A percentile compares a stretch with the other conserved stretches of the same genome.
These are phyloP conservation scores for Heliopora coerulea DNA, from an alignment of 92 coral and sea anemone species.

Conservation along the genomic window DNA sequence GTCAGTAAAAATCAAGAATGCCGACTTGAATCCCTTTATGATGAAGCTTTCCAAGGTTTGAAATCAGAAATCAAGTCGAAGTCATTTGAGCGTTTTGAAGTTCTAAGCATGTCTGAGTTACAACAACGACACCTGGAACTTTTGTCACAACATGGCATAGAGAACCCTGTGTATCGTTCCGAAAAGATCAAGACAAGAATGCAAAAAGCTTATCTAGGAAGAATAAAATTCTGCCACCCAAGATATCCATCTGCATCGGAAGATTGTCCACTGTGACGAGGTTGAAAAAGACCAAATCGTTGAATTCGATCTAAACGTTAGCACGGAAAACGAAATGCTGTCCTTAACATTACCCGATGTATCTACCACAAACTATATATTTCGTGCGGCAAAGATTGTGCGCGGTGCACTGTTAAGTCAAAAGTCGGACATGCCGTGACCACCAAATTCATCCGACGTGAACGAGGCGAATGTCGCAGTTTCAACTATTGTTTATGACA, in stretches of 20 bases:
- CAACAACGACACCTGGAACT: constrained; percentile 42
- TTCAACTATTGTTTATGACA: constrained; percentile 60
- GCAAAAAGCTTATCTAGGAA: constrained; percentile 52
- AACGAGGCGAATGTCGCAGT: constrained; percentile 49
- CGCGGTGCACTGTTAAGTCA: constrained; percentile 49
- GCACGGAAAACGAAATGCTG: constrained; percentile 31
- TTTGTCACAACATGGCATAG: constrained; percentile 33
- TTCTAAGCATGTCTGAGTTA: constrained; percentile 43
- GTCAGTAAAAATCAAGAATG: constrained; percentile 44
- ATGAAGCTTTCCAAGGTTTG: constrained; percentile 45
- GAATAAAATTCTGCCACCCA: constrained; percentile 58
- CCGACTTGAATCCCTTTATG: constrained; percentile 43
- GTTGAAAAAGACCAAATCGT: constrained; percentile 48
- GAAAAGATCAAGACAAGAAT: constrained; percentile 58
- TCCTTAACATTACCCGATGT: constrained; percentile 20
- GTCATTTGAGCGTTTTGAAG: constrained; percentile 41
- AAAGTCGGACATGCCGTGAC: constrained; percentile 52
- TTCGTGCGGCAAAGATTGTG: constrained; percentile 53
- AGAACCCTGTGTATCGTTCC: constrained; percentile 55
- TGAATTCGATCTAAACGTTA: constrained; percentile 41
- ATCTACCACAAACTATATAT: constrained; percentile 18
- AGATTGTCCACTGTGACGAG: constrained; percentile 52
- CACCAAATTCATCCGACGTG: constrained; percentile 57
- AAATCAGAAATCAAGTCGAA: constrained; percentile 48
- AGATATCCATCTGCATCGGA: constrained; percentile 19